Percentiles rank a stretch among this genome's conserved stretches.
phyloP scores from a whole-genome alignment of 2,888 invertebrate species.

The Petrolisthes manimaculis region DNA sequence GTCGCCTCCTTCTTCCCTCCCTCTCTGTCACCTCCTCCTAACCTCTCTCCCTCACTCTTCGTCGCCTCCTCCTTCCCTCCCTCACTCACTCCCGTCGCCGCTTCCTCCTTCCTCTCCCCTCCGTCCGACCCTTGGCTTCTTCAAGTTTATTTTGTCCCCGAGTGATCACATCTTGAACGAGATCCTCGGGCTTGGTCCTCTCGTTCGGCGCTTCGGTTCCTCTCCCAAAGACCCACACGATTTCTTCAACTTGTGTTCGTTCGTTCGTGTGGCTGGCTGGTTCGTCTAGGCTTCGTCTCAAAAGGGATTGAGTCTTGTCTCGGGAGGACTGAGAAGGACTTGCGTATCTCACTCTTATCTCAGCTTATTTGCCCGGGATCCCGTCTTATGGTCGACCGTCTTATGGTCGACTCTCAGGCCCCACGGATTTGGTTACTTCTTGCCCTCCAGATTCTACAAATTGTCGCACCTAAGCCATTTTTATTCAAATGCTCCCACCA shows the following conservation, averaged over 20 bases:
- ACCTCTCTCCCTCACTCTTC: slow-evolving; percentile 2
- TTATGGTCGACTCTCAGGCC: slow-evolving; percentile 44
- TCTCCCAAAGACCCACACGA: not conserved
- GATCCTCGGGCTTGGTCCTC: slow-evolving; percentile 37
- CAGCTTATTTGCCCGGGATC: slow-evolving; percentile 48
- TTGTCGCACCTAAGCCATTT: slow-evolving; percentile 57
- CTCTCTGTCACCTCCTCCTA: not conserved
- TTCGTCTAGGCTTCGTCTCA: slow-evolving; percentile 29
- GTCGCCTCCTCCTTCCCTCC: not conserved
- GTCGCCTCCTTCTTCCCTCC: no score
- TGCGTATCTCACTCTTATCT: slow-evolving; percentile 47
- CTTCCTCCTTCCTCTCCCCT: not conserved
- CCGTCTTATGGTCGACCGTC: no score
- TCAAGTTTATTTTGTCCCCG: slow-evolving; percentile 41
- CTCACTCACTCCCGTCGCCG: not conserved
- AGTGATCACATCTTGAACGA: slow-evolving; percentile 23
- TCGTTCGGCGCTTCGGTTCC: slow-evolving; percentile 37
- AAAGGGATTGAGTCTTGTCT: slow-evolving; percentile 36
- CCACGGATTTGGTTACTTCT: slow-evolving; percentile 51
- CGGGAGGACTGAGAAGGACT: slow-evolving; percentile 6
- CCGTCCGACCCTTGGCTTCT: not conserved
- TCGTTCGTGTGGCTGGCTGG: no score
- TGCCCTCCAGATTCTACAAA: slow-evolving; percentile 49
- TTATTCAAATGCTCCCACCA: slow-evolving; percentile 42
- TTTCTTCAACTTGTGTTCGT: slow-evolving; percentile 38